Evolutionary conservation across 1,140 invertebrate species (phyloP).

Genomic region (Armadillidium nasatum): DNA sequence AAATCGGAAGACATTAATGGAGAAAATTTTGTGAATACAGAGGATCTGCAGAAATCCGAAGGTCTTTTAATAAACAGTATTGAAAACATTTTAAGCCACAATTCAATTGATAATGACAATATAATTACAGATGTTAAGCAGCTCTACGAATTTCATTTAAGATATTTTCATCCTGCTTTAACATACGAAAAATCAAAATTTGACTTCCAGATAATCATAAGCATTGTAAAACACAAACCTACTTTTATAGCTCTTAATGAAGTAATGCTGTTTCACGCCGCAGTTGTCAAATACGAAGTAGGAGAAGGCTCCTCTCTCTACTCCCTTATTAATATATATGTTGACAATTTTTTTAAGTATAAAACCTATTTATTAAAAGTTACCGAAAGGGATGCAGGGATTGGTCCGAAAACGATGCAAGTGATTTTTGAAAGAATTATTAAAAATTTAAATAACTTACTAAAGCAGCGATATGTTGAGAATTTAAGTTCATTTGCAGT

Average conservation of each 20-base stretch:
- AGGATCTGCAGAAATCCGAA: neutral
- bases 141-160: neutral
- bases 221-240: neutral
- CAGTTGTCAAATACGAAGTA: neutral
- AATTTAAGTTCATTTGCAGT: neutral
- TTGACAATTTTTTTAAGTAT: neutral
- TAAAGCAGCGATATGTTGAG: neutral
- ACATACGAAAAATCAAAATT: neutral
- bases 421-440: neutral
- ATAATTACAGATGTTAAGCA: neutral
- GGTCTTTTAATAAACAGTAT: neutral
- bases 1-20: too few relatives aligned
- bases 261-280: neutral
- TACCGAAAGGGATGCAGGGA: neutral
- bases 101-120: neutral
- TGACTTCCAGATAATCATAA: neutral
- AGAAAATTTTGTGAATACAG: neutral
- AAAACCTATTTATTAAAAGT: neutral
- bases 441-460: neutral
- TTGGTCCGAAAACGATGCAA: too few relatives aligned
- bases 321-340: neutral
- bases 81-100: neutral
- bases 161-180: neutral
- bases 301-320: neutral
- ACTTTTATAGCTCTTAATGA: neutral